Evolutionary conservation across 2,888 invertebrate genomes (phyloP), one percentile per base, ranked within the genome.

Genomic region (Stomorhina lunata): DNA sequence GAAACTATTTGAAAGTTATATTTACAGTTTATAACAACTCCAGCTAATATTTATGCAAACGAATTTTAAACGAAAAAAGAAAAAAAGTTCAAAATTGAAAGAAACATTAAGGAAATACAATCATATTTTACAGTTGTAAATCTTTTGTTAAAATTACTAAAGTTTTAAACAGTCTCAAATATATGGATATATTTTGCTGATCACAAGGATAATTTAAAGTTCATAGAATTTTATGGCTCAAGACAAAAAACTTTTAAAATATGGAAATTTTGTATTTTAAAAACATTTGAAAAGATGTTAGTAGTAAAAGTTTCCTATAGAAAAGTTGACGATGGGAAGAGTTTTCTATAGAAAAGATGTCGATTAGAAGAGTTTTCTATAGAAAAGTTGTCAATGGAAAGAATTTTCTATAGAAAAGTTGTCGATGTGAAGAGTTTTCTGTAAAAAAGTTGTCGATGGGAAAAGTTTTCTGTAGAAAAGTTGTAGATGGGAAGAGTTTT

Each of bases 1-100:
- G 22, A 73, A n/a, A 81, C 71, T 71, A 65, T 73, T 59, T 72
- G 61, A 17, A 82, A 79, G 65, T 65, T 75, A 59, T 79, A 82
- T 75, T 82, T 71, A 82, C 75, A 79, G 82, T 82, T 82, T 71
- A 81, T 69, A 73, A 73, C 55, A 55, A 61, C 68, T 57, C 75
- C 22, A 50, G 71, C 79, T 79, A 81, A 78, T 69, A 73, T 68
- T 73, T 78, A 73, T 73, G 77, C 63, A 73, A 73, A 63, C 37
- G 25, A 63, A 73, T 25, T n/a, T 34, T 25, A 6, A 61, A n/a
- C 12, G 17, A 57, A 20, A 32, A 50, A 20, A 4, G 43, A 3
- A 22, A 25, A 48, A 6, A 53, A 0, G 1, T n/a, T n/a, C n/a
- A 6, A 20, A 53, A 20, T 65, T 50, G 40, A 15, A 7, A 25